Evolutionary conservation across 2,888 invertebrate species (phyloP).

Genomic region (Acronicta leporina): DNA sequence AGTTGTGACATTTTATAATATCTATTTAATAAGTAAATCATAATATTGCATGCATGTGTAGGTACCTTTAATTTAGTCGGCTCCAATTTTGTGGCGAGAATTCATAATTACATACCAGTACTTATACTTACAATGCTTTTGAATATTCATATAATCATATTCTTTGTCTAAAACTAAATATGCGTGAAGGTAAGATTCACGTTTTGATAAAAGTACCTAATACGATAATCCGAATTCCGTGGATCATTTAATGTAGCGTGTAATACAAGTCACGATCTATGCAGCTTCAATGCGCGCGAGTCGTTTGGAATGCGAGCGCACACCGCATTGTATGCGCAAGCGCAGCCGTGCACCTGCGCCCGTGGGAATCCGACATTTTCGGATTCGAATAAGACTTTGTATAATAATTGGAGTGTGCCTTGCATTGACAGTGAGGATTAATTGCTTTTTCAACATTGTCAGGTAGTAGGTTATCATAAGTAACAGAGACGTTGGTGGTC

Average conservation of each 20-base stretch:
- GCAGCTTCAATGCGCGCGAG: slow-evolving; percentile 42
- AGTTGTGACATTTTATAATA: too few species aligned
- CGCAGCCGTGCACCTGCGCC: slow-evolving; percentile 62
- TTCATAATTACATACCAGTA: too few species aligned
- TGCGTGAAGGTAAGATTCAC: neutral
- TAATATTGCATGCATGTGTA: too few species aligned
- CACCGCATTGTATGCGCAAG: slow-evolving; percentile 64
- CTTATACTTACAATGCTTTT: too few species aligned
- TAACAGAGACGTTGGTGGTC: slow-evolving; percentile 37
- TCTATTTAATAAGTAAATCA: too few species aligned
- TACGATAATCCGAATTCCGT: slow-evolving; percentile 30
- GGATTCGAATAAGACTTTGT: slow-evolving; percentile 42
- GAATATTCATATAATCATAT: too few species aligned
- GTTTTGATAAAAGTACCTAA: slow-evolving; percentile 37
- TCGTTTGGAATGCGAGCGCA: slow-evolving; percentile 66
- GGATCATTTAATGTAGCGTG: slow-evolving; percentile 51
- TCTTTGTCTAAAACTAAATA: too few species aligned
- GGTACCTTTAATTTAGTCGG: too few species aligned
- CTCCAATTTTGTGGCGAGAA: too few species aligned
- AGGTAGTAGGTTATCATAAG: slow-evolving; percentile 4
- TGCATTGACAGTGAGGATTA: slow-evolving; percentile 27
- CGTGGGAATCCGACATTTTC: slow-evolving; percentile 72
- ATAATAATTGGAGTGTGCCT: slow-evolving; percentile 43
- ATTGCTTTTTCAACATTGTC: slow-evolving; percentile 12
- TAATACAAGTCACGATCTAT: slow-evolving; percentile 63